A percentile compares a stretch with the other conserved stretches of the same genome.
Conservation (phyloP, 1,140 invertebrate species). For the Scaptomyza hsui region DNA sequence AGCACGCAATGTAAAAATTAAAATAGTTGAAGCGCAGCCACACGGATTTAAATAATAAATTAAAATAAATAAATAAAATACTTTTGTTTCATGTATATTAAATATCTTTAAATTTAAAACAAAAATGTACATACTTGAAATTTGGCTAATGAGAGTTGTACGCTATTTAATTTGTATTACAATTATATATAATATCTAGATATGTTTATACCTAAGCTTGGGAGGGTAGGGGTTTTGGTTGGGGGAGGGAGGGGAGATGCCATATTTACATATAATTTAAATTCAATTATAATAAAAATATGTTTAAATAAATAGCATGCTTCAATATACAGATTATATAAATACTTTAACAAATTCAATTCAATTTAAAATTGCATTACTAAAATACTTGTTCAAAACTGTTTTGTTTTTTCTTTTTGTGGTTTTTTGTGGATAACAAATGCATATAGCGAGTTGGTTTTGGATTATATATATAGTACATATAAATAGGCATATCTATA, state of each 20-base stretch:
- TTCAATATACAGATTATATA: constrained; percentile 46
- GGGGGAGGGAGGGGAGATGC: not conserved
- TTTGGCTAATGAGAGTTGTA: constrained; percentile 79
- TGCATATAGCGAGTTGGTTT: constrained; percentile 36
- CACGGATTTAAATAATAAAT: constrained; percentile 30
- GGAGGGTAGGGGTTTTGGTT: not conserved
- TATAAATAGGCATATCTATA: constrained; percentile 33
- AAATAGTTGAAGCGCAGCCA: constrained; percentile 37
- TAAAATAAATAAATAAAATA: constrained; percentile 57
- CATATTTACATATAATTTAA: constrained; percentile 39
- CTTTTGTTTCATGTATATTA: constrained; percentile 21
- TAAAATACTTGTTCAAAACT: constrained; percentile 61
- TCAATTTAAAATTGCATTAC: constrained; percentile 56
- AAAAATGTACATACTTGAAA: constrained; percentile 56
- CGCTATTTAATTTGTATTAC: constrained; percentile 35
- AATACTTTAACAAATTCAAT: constrained; percentile 60
- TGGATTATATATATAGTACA: constrained; percentile 28
- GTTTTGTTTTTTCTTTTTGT: constrained; percentile 6
- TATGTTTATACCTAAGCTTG: constrained; percentile 56
- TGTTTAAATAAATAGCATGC: constrained; percentile 30
- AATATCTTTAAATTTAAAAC: constrained; percentile 56
- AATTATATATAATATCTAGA: constrained; percentile 29
- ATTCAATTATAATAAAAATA: constrained; percentile 41
- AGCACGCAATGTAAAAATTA: constrained; percentile 12
- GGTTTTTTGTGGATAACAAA: constrained; percentile 38